These are phyloP conservation scores for Larimichthys polyactis DNA, from an alignment of 2,113 vertebrate genomes.

Conservation along the genomic window DNA sequence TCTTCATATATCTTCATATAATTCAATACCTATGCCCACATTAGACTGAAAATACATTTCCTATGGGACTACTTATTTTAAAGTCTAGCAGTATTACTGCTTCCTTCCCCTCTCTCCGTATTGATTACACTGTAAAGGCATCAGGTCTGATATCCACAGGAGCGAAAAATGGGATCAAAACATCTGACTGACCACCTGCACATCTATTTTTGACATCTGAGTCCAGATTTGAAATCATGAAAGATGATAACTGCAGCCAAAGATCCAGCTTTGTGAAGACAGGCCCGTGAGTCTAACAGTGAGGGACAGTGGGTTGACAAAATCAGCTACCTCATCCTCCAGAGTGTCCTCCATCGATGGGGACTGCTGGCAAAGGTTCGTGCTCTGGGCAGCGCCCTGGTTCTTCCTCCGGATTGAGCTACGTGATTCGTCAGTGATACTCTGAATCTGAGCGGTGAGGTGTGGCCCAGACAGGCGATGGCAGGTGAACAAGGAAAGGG, in stretches of 20 bases:
- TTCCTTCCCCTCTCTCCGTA: no score
- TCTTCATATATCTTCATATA: no score
- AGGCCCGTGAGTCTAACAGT: constrained; percentile 26
- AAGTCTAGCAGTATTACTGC: not conserved
- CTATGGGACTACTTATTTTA: not conserved
- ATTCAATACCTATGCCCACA: not conserved
- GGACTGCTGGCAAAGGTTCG: constrained; percentile 81
- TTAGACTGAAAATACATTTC: not conserved
- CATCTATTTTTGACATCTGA: not conserved
- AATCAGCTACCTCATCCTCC: constrained; percentile 87
- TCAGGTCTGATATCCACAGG: not conserved
- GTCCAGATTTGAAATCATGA: constrained; percentile 26
- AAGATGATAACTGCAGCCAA: constrained; percentile 25
- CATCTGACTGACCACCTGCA: not conserved
- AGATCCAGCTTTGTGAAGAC: constrained; percentile 74
- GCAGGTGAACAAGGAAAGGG: constrained; percentile 75
- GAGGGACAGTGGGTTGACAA: constrained; percentile 42
- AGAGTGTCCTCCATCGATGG: constrained; percentile 81
- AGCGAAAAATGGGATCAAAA: not conserved
- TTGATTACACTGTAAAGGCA: not conserved
- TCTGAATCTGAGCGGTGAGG: constrained; percentile 84
- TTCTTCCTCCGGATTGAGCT: constrained; percentile 89
- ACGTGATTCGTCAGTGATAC: constrained; percentile 88
- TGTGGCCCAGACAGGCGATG: constrained; percentile 55
- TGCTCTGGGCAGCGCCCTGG: constrained; percentile 70